Base-by-base conservation (phyloP, 2,797 vertebrate genomes). In the Cercopithecus hamlyni region DNA sequence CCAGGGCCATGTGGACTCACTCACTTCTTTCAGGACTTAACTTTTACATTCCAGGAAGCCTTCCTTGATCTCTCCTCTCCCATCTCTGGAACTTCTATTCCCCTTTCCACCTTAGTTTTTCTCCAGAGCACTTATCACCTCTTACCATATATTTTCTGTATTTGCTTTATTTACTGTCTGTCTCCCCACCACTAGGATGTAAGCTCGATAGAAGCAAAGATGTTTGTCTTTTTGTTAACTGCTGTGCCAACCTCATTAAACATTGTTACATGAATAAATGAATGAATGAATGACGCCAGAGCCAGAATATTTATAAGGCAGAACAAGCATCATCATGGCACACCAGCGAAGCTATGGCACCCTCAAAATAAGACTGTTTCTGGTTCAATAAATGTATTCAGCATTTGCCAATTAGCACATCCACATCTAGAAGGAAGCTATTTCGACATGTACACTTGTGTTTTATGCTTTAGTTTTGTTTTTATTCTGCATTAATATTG, bases 401-500 rank as follows among this genome's bases (percentile, higher is more conserved):
- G 30, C 26, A 36, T 79, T 82, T 67, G 17, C 77, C 76, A 81
- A 17, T 90, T 20, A 77, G 77, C 50, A 48, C 52, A 57, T 39
- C 11, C 50, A 48, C 45, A 57, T n/a, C 9, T 27, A 79, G 52
- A 73, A 92, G 43, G 52, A 84, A 85, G 50, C 22, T 55, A 61
- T 86, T 75, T 70, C 22, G 8, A 76, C 76, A 39, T 1, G 26
- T 39, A 64, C 1, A 36, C 36, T 45, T 90, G 36, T 27, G 73
- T 41, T 67, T 58, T 73, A 50, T 61, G 81, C 41, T 36, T 77
- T 43, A 11, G 26, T 22, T 2, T 76, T 90, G 72, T 19, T 89
- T 87, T 83, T 61, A 48, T 79, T 91, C 89, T 93, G 72, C 95
- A 94, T 81, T 85, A 33, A 73, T 43, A 33, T 81, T 88, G 77